Evolutionary conservation across 1,140 invertebrate species (phyloP).

Genomic region (Tetraneura akinire): DNA sequence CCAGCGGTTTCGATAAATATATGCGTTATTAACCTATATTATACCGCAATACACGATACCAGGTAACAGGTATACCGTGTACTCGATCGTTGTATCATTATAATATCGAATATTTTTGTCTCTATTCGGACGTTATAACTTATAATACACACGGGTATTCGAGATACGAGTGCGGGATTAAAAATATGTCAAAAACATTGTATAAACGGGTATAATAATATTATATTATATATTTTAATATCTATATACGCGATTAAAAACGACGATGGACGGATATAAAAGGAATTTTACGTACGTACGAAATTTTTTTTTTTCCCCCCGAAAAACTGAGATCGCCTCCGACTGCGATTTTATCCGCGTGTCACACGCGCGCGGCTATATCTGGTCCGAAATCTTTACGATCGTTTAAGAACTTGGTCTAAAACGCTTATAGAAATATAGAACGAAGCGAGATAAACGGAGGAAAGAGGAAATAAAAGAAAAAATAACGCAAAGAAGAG

Average conservation of each 20-base stretch:
- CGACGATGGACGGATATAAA: neutral
- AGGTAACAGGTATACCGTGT: no score
- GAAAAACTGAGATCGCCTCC: neutral
- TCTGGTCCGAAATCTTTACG: slow-evolving; percentile 48
- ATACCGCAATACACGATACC: no score
- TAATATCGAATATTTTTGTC: no score
- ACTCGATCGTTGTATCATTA: no score
- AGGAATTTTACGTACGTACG: slow-evolving; percentile 33
- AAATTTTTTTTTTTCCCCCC: slow-evolving; percentile 24
- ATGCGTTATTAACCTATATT: neutral
- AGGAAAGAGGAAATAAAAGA: no score
- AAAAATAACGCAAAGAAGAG: neutral
- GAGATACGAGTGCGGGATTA: no score
- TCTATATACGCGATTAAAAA: slow-evolving; percentile 1
- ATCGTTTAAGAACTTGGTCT: slow-evolving; percentile 47
- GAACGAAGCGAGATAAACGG: neutral
- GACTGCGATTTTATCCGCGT: slow-evolving; percentile 32
- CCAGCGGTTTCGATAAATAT: slow-evolving; percentile 15
- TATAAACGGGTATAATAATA: neutral
- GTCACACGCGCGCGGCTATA: slow-evolving; percentile 20
- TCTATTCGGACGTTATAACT: no score
- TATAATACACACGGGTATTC: no score
- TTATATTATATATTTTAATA: neutral
- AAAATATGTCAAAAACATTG: no score
- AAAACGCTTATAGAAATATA: no score